Conservation (phyloP, 2,888 invertebrate genomes). For the Pyrrhopygopsis socrates region DNA sequence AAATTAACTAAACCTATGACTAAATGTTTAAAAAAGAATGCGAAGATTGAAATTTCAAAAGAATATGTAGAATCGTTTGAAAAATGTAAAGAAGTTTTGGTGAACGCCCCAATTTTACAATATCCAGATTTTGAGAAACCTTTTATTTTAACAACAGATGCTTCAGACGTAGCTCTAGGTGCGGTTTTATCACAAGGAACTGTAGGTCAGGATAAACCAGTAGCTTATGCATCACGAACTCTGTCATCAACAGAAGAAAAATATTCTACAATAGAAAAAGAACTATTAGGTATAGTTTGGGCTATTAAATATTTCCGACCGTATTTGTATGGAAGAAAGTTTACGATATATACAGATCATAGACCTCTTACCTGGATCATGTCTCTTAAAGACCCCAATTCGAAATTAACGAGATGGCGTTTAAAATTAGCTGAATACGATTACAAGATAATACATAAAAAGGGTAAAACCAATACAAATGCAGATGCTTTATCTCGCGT, state of each 20-base stretch:
- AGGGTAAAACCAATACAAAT: slow-evolving; percentile 51
- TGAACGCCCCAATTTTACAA: slow-evolving; percentile 38
- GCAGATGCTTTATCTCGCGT: slow-evolving; percentile 65
- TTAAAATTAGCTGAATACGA: slow-evolving; percentile 54
- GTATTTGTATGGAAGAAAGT: slow-evolving; percentile 62
- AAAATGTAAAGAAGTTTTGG: slow-evolving; percentile 55
- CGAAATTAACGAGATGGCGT: slow-evolving; percentile 62
- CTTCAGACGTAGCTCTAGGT: slow-evolving; percentile 83
- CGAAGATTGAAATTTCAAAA: slow-evolving; percentile 22
- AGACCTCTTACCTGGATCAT: slow-evolving; percentile 69
- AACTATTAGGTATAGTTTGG: slow-evolving; percentile 66
- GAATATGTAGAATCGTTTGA: slow-evolving; percentile 68
- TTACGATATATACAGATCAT: slow-evolving; percentile 72
- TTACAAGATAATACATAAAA: slow-evolving; percentile 54
- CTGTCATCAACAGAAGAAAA: slow-evolving; percentile 30
- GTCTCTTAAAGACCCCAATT: slow-evolving; percentile 62
- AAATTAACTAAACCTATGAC: slow-evolving; percentile 83
- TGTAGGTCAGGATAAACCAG: slow-evolving; percentile 83
- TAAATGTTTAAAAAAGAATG: slow-evolving; percentile 71
- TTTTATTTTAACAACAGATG: slow-evolving; percentile 84
- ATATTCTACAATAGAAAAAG: slow-evolving; percentile 42
- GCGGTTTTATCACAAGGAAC: slow-evolving; percentile 84
- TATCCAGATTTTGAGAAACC: slow-evolving; percentile 84
- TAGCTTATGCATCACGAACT: slow-evolving; percentile 62
- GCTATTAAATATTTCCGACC: slow-evolving; percentile 66